phyloP scores from a whole-genome alignment of 2,113 vertebrate genomes.

The Sceloporus undulatus region DNA sequence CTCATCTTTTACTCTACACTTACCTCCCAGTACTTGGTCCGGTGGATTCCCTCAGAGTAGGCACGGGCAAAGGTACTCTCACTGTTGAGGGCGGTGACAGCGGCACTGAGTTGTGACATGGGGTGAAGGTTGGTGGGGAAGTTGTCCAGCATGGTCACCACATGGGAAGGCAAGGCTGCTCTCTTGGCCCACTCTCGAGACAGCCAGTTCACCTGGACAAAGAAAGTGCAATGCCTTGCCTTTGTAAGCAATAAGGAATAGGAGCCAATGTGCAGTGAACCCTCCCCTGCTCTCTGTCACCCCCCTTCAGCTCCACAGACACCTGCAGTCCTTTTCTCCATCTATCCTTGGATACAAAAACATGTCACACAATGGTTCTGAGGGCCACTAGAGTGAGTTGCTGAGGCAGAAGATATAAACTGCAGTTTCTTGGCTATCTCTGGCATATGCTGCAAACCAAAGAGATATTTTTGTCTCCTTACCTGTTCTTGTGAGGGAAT shows the following conservation, averaged over 20 bases:
- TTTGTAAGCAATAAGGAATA: background rate
- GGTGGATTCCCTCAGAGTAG: conserved; percentile 92
- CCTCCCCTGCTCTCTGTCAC: background rate
- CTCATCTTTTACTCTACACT: conserved; percentile 2
- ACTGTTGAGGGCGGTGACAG: conserved; percentile 95
- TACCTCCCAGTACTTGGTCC: conserved; percentile 98
- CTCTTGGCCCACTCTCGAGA: conserved; percentile 96
- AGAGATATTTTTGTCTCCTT: conserved; percentile 1
- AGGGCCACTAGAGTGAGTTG: background rate
- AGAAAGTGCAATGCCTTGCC: background rate
- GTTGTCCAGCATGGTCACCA: conserved; percentile 98
- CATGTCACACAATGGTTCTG: background rate
- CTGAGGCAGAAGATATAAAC: background rate
- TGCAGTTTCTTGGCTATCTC: background rate
- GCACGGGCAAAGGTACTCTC: conserved; percentile 95
- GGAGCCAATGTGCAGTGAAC: background rate
- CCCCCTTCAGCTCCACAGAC: background rate
- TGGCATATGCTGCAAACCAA: background rate
- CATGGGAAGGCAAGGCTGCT: conserved; percentile 94
- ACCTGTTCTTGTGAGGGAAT: conserved; percentile 95
- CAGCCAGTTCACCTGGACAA: conserved; percentile 88
- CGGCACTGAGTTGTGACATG: conserved; percentile 97
- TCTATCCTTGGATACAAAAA: background rate
- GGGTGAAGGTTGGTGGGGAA: conserved; percentile 98
- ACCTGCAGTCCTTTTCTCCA: background rate